Evolutionary conservation across 1,140 invertebrate genomes (phyloP), one percentile per base, ranked within the genome.

Genomic region (Portunus trituberculatus): DNA sequence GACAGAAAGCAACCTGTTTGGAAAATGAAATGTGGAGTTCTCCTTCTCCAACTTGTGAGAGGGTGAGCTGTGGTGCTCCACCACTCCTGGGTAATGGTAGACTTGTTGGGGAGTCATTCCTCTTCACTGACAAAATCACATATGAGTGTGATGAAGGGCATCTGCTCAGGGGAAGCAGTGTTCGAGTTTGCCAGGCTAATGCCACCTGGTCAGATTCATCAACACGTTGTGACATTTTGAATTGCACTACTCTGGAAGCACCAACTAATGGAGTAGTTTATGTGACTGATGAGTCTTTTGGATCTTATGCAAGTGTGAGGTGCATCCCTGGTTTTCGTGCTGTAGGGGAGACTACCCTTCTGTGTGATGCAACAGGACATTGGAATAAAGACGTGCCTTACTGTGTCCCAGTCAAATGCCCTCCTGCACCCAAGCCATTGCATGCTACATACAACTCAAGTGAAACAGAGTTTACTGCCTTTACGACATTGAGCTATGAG

Each of bases 151-250:
- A 95, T 83, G 48, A 52, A 82, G 96, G 96, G 7, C 94, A 96
- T 59, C 45, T 94, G 8, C 52, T 96, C 14, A 91, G 91, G 48
- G 96, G 96, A 32, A 48, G 25, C 31, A 93, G 87, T 10, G 31
- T 96, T 25, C 96, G 97, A 94, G 96, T 96, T 28, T 98, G 98
- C 96, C 96, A 97, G 28, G 97, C 97, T 76, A 97, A 97, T 95
- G 97, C 97, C 39, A 97, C 96, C n/a, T 98, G 97, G 97, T 95
- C 91, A 48, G 95, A 93, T 20, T 91, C 93, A 20, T 67, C 84
- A 12, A 89, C 95, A 10, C 87, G 67, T n/a, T 96, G 96, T 94
- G 92, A 82, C 48, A 96, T 96, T 39, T 93, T 96, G 7, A 96
- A 96, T 45, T 96, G 96, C 84, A 95, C 96, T 1, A 95, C 95